These are phyloP conservation scores for Eumerus sabulonum DNA, from an alignment of 2,888 invertebrate species.

Conservation along the genomic window DNA sequence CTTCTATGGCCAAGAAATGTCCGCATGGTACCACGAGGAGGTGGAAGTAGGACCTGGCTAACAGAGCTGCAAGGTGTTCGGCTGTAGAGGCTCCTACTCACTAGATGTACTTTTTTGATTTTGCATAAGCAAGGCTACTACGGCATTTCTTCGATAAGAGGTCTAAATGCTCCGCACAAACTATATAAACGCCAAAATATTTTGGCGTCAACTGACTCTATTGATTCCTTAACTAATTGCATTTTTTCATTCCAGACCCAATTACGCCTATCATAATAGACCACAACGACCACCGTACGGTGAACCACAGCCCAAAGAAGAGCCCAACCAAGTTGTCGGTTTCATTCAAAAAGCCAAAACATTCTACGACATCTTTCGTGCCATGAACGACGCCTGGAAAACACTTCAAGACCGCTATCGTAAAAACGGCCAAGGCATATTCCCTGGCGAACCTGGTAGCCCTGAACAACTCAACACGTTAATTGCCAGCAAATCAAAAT, in stretches of 20 bases:
- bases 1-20: no score
- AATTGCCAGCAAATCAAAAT: constrained; percentile 1
- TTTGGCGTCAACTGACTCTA: no score
- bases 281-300: constrained; percentile 22
- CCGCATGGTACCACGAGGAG: no score
- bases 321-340: constrained; percentile 26
- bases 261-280: constrained; percentile 12
- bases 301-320: constrained; percentile 26
- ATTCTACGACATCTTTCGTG: constrained; percentile 54
- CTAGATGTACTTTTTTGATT: no score
- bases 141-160: no score
- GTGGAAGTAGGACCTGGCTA: no score
- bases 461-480: constrained; percentile 17
- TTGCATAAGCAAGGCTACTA: no score
- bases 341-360: constrained; percentile 54
- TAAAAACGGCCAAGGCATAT: constrained; percentile 41
- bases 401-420: constrained; percentile 52
- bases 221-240: no score
- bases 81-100: no score
- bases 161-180: no score
- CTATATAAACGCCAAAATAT: no score
- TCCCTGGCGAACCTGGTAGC: constrained; percentile 24
- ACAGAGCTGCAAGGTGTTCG: no score
- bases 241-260: constrained; percentile 49
- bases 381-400: constrained; percentile 60